A percentile compares a stretch with the other conserved stretches of the same genome.
phyloP scores from a whole-genome alignment of 2,113 vertebrate genomes.

The Erythrocercus mccallii region DNA sequence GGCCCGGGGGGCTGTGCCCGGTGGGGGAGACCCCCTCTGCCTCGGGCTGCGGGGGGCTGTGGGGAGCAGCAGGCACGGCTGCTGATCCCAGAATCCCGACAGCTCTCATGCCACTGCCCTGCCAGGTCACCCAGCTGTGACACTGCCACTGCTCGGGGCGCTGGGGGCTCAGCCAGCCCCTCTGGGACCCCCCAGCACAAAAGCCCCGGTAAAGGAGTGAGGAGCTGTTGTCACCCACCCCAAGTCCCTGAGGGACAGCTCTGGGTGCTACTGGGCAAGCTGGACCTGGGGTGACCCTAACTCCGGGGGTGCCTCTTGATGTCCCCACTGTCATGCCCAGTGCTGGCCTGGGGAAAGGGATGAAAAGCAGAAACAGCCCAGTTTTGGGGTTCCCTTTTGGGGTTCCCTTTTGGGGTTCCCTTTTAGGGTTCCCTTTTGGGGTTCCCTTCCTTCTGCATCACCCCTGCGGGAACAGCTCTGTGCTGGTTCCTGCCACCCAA shows the following conservation, averaged over 20 bases:
- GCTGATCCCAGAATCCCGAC: rapidly evolving
- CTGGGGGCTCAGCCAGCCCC: not conserved
- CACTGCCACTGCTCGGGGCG: rapidly evolving
- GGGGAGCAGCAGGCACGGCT: rapidly evolving
- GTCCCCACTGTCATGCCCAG: not conserved
- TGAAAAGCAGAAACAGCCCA: not conserved
- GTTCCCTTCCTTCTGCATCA: not conserved
- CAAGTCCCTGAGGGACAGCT: not conserved
- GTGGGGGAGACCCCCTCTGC: rapidly evolving
- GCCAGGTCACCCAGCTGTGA: rapidly evolving
- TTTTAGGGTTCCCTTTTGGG: not conserved
- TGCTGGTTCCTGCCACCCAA: rapidly evolving
- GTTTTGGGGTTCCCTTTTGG: not conserved
- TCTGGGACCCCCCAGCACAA: not conserved
- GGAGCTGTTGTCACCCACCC: not conserved
- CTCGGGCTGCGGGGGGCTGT: not conserved
- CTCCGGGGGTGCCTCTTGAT: not conserved
- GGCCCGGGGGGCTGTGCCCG: not conserved
- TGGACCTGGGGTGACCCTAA: not conserved
- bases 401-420: not conserved
- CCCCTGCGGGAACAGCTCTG: rapidly evolving
- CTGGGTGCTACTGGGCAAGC: not conserved
- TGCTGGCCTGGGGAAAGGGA: not conserved
- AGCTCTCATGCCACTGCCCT: rapidly evolving
- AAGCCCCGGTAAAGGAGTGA: rapidly evolving